Conservation (phyloP, 2,888 invertebrate species). For the Apamea anceps region DNA sequence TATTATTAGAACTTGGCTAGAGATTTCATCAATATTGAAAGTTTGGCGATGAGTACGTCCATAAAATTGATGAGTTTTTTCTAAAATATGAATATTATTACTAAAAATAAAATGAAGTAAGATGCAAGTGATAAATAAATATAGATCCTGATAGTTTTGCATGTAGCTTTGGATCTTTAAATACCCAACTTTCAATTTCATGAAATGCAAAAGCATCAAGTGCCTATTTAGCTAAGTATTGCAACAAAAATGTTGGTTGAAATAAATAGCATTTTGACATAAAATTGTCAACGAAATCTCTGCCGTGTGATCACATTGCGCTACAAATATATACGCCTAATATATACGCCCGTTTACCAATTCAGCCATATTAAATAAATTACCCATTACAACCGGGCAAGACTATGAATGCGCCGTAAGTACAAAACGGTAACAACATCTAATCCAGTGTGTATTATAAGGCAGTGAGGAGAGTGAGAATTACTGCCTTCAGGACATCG, state of each 20-base stretch:
- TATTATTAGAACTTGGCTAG: background rate
- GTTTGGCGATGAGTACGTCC: background rate
- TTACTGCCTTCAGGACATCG: constrained; percentile 83
- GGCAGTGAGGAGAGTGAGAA: constrained; percentile 83
- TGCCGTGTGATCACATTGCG: background rate
- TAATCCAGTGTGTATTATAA: constrained; percentile 79
- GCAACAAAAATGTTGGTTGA: background rate
- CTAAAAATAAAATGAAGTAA: background rate
- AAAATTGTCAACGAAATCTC: constrained; percentile 4
- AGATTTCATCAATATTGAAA: background rate
- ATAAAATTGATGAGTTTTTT: background rate
- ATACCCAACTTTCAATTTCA: background rate
- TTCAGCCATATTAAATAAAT: constrained; percentile 36
- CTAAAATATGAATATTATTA: background rate
- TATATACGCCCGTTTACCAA: background rate
- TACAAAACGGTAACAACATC: constrained; percentile 77
- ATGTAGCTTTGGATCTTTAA: background rate
- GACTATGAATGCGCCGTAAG: constrained; percentile 75
- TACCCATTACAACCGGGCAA: constrained; percentile 6
- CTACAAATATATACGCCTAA: background rate
- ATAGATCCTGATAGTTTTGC: background rate
- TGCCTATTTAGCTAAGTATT: background rate
- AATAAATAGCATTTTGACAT: background rate
- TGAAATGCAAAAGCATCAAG: background rate
- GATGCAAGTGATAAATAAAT: background rate